Evolutionary conservation across 2,113 vertebrate species (phyloP).

Genomic region (Pelecanoides urinatrix): DNA sequence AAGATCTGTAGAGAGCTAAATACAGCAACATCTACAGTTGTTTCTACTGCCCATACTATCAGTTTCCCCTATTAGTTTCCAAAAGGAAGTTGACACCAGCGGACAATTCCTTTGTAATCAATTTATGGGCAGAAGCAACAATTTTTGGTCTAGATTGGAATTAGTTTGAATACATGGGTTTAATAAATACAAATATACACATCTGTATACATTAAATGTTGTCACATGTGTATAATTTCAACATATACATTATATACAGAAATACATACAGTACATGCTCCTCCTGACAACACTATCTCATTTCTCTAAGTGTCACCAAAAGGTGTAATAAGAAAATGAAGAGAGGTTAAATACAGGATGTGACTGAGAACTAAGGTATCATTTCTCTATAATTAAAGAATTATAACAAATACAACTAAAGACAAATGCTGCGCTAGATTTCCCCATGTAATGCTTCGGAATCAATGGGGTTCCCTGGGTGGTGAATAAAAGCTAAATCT

Average conservation of each 20-base stretch:
- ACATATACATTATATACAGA: slow-evolving; percentile 74
- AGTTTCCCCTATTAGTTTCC: background rate
- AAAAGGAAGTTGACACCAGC: background rate
- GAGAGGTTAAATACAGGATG: background rate
- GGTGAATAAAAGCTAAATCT: background rate
- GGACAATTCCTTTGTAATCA: slow-evolving; percentile 34
- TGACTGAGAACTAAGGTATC: slow-evolving; percentile 1
- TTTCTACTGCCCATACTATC: slow-evolving; percentile 44
- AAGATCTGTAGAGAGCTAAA: slow-evolving; percentile 36
- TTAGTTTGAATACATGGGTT: slow-evolving; percentile 65
- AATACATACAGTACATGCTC: slow-evolving; percentile 66
- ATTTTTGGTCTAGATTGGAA: slow-evolving; percentile 58
- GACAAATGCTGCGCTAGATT: background rate
- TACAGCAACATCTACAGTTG: slow-evolving; percentile 53
- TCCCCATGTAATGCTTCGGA: background rate
- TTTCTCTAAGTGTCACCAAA: slow-evolving; percentile 54
- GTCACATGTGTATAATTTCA: slow-evolving; percentile 67
- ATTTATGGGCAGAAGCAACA: slow-evolving; percentile 58
- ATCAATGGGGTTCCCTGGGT: background rate
- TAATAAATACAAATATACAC: slow-evolving; percentile 76
- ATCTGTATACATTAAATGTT: slow-evolving; percentile 71
- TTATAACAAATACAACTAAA: background rate
- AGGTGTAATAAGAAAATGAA: background rate
- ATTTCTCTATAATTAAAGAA: background rate
- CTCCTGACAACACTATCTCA: slow-evolving; percentile 65